These are phyloP conservation scores for Diplodus sargus DNA, from an alignment of 2,797 vertebrate species.

Conservation along the genomic window DNA sequence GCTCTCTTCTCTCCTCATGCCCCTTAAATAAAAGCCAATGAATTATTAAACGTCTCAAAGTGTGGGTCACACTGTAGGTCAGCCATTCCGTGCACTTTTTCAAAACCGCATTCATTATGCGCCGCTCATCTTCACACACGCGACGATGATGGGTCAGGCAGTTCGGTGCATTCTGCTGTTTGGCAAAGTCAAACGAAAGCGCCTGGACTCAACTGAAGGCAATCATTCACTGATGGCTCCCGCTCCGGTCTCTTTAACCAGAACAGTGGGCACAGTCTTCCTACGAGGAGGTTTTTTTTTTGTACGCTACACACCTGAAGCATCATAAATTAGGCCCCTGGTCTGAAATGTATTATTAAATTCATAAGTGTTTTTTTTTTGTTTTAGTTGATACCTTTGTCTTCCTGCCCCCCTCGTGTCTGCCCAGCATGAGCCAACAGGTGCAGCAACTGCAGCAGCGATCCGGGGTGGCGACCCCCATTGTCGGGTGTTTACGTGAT, in stretches of 20 bases:
- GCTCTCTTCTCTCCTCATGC: neutral
- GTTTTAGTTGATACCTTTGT: no score
- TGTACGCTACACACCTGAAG: neutral
- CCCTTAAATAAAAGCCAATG: neutral
- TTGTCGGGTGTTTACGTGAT: no score
- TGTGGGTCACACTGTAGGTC: neutral
- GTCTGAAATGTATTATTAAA: neutral
- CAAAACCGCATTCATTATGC: neutral
- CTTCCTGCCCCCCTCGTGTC: neutral
- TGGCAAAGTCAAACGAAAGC: constrained; percentile 3
- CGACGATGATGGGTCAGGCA: neutral
- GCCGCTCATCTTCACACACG: no score
- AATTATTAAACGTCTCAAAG: neutral
- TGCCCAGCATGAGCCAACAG: neutral
- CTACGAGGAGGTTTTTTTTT: neutral
- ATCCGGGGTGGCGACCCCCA: no score
- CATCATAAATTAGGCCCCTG: neutral
- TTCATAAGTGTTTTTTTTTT: neutral
- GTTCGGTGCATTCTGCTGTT: neutral
- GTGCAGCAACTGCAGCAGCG: neutral
- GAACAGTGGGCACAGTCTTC: neutral
- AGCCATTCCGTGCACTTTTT: neutral
- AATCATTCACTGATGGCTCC: neutral
- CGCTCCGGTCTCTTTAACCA: neutral
- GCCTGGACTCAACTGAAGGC: neutral